Percentiles rank a stretch among this genome's conserved stretches.
Evolutionary conservation across 2,113 vertebrate genomes (phyloP).

Genomic region (Menura novaehollandiae): DNA sequence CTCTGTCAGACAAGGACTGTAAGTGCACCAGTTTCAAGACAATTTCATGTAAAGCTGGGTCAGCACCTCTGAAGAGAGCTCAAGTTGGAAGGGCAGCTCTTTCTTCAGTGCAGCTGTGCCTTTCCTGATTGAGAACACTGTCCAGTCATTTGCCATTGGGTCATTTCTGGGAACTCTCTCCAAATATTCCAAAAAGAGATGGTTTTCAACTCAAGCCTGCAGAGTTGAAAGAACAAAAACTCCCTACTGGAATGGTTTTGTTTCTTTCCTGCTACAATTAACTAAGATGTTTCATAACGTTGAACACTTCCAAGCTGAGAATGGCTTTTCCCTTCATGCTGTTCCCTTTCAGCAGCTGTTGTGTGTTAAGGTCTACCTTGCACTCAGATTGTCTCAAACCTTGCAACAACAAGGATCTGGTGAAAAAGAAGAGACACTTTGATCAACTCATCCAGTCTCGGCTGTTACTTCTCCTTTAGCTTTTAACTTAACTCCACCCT

Average conservation of each 20-base stretch:
- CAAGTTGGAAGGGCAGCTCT: neutral
- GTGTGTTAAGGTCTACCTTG: neutral
- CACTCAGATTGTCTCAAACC: neutral
- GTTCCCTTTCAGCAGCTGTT: neutral
- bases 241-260: neutral
- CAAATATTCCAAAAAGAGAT: neutral
- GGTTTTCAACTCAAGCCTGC: neutral
- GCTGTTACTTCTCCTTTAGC: neutral
- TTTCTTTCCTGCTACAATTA: neutral
- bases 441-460: neutral
- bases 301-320: neutral
- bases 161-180: neutral
- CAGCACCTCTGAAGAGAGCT: conserved; percentile 10
- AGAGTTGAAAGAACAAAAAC: neutral
- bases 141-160: neutral
- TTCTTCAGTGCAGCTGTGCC: neutral
- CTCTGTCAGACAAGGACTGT: neutral
- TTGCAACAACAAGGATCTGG: neutral
- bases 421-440: neutral
- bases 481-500: neutral
- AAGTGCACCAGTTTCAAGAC: neutral
- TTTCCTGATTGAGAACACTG: neutral
- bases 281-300: accelerated
- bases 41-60: neutral
- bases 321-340: neutral